Conservation (phyloP, 2,888 invertebrate genomes). For the Drosophila subsilvestris region DNA sequence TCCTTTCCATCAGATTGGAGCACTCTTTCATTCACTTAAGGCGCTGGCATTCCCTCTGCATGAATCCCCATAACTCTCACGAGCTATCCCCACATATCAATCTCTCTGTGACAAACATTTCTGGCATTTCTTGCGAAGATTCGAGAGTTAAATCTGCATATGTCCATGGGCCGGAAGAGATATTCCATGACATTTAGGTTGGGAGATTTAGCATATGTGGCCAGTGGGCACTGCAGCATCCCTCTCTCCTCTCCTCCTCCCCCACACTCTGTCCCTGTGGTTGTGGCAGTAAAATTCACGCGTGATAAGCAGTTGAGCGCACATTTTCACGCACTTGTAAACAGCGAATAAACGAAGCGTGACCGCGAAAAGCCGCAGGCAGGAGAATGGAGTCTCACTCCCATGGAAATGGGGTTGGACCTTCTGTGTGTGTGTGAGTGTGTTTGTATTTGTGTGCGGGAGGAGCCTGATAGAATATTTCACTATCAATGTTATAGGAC, state of each 20-base stretch:
- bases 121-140: constrained; percentile 5
- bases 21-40: neutral
- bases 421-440: neutral
- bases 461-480: constrained; percentile 66
- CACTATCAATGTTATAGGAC: constrained; percentile 76
- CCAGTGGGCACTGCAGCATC: constrained; percentile 25
- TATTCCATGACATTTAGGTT: constrained; percentile 22
- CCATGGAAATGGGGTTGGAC: constrained; percentile 1
- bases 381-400: constrained; percentile 17
- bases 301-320: constrained; percentile 78
- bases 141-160: constrained; percentile 36
- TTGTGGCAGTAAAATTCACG: constrained; percentile 67
- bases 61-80: neutral
- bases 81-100: constrained; percentile 18
- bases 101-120: constrained; percentile 23
- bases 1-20: too few relatives aligned
- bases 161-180: constrained; percentile 38
- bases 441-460: too few relatives aligned
- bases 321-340: constrained; percentile 79
- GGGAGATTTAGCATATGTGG: constrained; percentile 39
- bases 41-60: too few relatives aligned
- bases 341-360: constrained; percentile 74
- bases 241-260: constrained; percentile 18
- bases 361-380: constrained; percentile 65
- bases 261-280: constrained; percentile 39